phyloP scores from a whole-genome alignment of 2,113 vertebrate species.

The Psophia crepitans region DNA sequence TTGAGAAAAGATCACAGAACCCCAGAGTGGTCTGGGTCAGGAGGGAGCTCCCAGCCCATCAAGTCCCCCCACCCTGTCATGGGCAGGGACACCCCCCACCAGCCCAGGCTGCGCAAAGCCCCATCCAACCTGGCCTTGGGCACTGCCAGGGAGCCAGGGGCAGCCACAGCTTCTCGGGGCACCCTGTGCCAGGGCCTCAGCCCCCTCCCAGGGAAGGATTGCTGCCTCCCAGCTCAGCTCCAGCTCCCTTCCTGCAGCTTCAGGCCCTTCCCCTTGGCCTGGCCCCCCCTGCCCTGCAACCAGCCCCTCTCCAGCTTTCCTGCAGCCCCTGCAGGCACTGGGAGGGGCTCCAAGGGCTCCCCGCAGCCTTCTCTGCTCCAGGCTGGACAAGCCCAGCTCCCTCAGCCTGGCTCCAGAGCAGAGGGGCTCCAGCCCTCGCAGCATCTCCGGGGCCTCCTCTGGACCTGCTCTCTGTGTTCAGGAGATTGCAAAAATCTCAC shows the following conservation, averaged over 20 bases:
- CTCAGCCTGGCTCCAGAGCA: not conserved
- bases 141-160: not conserved
- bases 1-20: not conserved
- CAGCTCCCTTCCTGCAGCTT: too few relatives aligned
- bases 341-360: too few relatives aligned
- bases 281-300: too few relatives aligned
- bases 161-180: not conserved
- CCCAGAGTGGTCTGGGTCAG: too few relatives aligned
- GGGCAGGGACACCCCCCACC: not conserved
- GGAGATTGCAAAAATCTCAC: not conserved
- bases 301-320: too few relatives aligned
- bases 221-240: too few relatives aligned
- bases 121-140: not conserved
- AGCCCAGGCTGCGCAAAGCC: not conserved
- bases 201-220: accelerated
- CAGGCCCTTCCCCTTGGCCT: too few relatives aligned
- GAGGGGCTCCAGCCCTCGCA: not conserved
- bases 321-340: too few relatives aligned
- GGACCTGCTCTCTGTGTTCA: accelerated
- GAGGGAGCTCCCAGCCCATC: not conserved
- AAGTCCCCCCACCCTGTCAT: not conserved
- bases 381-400: not conserved
- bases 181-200: not conserved
- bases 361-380: not conserved
- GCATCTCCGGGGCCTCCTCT: accelerated